phyloP scores from a whole-genome alignment of 1,140 invertebrate genomes.

The Araneus ventricosus region DNA sequence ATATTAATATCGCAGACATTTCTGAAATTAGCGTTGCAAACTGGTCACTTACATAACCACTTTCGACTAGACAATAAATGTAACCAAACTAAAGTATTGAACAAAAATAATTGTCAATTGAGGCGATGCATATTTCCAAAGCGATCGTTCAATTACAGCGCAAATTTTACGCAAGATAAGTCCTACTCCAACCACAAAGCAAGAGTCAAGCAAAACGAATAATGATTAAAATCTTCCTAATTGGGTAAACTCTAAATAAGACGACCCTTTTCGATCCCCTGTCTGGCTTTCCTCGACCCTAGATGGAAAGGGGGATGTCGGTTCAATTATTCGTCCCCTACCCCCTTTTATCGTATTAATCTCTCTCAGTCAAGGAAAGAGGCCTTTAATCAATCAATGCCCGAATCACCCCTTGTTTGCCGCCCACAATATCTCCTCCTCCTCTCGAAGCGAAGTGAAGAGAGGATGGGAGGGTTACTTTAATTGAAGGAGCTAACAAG shows the following conservation, averaged over 20 bases:
- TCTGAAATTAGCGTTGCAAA: no score
- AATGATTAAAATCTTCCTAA: slow-evolving; percentile 16
- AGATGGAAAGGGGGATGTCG: not conserved
- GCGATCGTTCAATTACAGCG: no score
- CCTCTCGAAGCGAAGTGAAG: slow-evolving; percentile 20
- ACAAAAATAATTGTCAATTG: no score
- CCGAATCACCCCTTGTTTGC: slow-evolving; percentile 66
- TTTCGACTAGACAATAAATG: no score
- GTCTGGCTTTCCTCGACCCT: not conserved
- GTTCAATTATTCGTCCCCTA: slow-evolving; percentile 50
- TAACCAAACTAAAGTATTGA: no score
- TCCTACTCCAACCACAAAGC: not conserved
- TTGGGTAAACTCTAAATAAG: slow-evolving; percentile 9
- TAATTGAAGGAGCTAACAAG: slow-evolving; percentile 70
- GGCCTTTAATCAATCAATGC: slow-evolving; percentile 65
- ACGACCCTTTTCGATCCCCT: not conserved
- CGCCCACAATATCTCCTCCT: slow-evolving; percentile 63
- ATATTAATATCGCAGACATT: no score
- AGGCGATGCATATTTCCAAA: no score
- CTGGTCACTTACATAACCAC: no score
- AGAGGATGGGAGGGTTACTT: slow-evolving; percentile 41
- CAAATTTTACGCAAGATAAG: no score
- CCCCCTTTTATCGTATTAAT: slow-evolving; percentile 42
- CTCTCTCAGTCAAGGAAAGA: slow-evolving; percentile 49
- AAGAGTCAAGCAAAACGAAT: not conserved